Base-by-base conservation (phyloP, 2,797 vertebrate genomes). In the Agapornis canus region DNA sequence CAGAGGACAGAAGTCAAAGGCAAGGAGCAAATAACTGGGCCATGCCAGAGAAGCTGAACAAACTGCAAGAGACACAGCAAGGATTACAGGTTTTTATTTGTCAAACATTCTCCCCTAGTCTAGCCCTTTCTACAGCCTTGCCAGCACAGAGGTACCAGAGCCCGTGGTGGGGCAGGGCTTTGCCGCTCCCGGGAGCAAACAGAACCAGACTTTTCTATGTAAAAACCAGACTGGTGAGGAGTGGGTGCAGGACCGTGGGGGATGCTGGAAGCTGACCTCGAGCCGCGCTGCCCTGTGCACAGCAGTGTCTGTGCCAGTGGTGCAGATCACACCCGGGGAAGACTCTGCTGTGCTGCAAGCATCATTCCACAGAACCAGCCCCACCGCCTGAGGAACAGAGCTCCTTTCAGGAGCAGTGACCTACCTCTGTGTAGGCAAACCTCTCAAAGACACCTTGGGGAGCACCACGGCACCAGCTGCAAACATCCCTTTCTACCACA, bases 11-110 rank as follows among this genome's bases (percentile, higher is more conserved):
- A 45, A 49, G 61, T 47, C 7, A 65, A 77, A 11, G 63, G 19
- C 64, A 91, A 82, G 59, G 29, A 51, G 65, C 57, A 72, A 73
- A n/a, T 0, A 71, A 32, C 35, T 42, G 15, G 11, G 27, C 59
- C 42, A 69, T 40, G 9, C 32, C 39, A 7, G 69, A 11, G 43
- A 37, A 89, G 76, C 47, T 57, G 75, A 95, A 96, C 80, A 96
- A 95, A 95, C 31, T 0, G 14, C 72, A 92, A 47, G 48, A 96
- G 94, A 97, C 91, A 92, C 86, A 84, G 56, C 68, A 35, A 97
- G 91, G 96, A 95, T 96, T 97, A 97, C 81, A 96, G 94, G 86
- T 91, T 96, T 97, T 97, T 97, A 97, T 97, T 97, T 94, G 94
- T 95, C 96, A 97, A 96, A 96, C 90, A 82, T 92, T 94, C 91